These are phyloP conservation scores for Proteles cristata DNA, from an alignment of 2,113 vertebrate genomes.

Conservation along the genomic window DNA sequence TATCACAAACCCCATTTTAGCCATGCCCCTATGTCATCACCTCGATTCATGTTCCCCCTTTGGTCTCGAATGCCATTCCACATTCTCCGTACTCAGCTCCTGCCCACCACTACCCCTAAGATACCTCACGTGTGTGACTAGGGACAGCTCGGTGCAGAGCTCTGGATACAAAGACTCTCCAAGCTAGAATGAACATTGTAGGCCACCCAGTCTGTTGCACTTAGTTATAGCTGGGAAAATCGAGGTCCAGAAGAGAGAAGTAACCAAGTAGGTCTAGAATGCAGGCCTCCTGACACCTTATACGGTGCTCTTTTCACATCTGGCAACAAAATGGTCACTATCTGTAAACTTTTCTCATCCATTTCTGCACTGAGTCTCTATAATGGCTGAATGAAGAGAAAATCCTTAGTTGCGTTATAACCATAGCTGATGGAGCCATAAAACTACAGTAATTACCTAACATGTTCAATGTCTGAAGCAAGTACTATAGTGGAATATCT, in stretches of 20 bases:
- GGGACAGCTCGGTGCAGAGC: neutral
- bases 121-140: neutral
- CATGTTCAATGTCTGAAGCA: neutral
- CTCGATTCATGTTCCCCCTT: neutral
- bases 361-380: neutral
- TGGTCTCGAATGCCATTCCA: neutral
- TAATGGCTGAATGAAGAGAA: neutral
- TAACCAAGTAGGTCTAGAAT: neutral
- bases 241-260: neutral
- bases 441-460: neutral
- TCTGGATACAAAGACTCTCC: neutral
- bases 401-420: neutral
- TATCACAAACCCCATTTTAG: neutral
- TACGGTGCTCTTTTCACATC: neutral
- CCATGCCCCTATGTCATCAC: neutral
- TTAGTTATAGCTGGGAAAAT: neutral
- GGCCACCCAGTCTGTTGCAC: neutral
- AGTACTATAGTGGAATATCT: neutral
- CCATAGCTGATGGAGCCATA: neutral
- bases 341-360: neutral
- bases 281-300: neutral
- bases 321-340: neutral
- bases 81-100: neutral
- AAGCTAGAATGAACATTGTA: neutral
- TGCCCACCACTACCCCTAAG: accelerated